Evolutionary conservation across 2,113 vertebrate species (phyloP), one percentile per base, ranked within the genome.

Genomic region (Carassius carassius): DNA sequence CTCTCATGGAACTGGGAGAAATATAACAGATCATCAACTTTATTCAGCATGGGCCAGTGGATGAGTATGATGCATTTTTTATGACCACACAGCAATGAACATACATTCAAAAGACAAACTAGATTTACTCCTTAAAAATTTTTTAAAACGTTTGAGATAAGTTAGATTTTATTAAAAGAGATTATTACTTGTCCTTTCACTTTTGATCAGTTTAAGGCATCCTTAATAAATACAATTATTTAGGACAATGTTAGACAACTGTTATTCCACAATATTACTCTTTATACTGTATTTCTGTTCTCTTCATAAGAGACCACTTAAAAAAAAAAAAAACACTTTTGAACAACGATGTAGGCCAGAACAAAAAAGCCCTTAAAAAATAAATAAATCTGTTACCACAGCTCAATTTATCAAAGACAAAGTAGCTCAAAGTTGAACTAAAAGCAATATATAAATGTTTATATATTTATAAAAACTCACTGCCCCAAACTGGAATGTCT

Each of bases 401-500:
- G 9, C 32, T 69, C 17, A 60, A 37, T 21, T 21, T 51, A 51
- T 51, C 49, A 51, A 51, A 51, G 49, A 13, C 49, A 51, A 51
- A 16, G 49, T 51, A 51, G 4, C 1, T 51, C 49, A 51, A 51
- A 51, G 49, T 51, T 51, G 14, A 51, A 51, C 49, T 5, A 51
- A 51, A 51, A 51, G 3, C 3, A 14, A 0, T 54, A 11, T 51
- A n/a, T 8, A 58, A 23, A 73, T 58, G n/a, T 35, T 4, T 16
- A 2, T 35, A 47, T n/a, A n/a, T 44, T 6, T 62, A 17, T 8
- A 60, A 75, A 84, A 75, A 98, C 98, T 97, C 92, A 99, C 98
- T 99, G 91, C 97, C 98, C 98, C 98, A 99, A 16, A 99, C 87
- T 25, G 98, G 98, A 92, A 99, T 96, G 90, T 97, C 95, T 91